Base-by-base conservation (phyloP, 2,113 vertebrate genomes). In the Vulpes vulpes region DNA sequence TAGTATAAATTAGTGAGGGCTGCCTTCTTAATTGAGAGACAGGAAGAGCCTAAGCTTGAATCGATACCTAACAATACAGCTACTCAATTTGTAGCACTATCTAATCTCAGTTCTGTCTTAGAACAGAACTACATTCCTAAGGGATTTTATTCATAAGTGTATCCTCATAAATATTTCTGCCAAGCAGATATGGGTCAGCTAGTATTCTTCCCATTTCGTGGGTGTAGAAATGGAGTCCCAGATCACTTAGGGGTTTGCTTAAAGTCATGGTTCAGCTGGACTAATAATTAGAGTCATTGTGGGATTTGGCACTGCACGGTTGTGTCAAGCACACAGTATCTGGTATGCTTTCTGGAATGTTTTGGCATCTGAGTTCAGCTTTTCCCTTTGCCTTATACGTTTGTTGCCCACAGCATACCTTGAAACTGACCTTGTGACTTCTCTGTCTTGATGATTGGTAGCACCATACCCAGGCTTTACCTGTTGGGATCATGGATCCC, bases 81-180 rank as follows among this genome's bases (percentile, higher is more conserved):
- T 73, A 89, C 89, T 95, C 82, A 93, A 30, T 97, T 98, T 96
- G 95, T 95, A 92, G 80, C 91, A 91, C 85, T 97, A 8, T 97
- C 92, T 97, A 86, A 97, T 96, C 89, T 96, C 80, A 86, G 8
- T 95, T 91, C 89, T 94, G 92, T 94, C 23, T 93, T 89, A 92
- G 93, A 94, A 79, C 51, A 95, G 64, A 95, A 64, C 55, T 86
- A 35, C 57, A 96, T 96, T 92, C 53, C 60, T 96, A 95, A 95
- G 67, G 81, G 78, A 80, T 95, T 96, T 86, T 96, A 88, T 94
- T 97, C 62, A 11, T 82, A 97, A 38, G 25, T 69, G 49, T 80
- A 17, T 49, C 38, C 25, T 88, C 57, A 62, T 92, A 81, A 88
- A 76, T 96, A 91, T 84, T 92, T 96, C 87, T 98, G 94, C 59